Evolutionary conservation across 1,140 invertebrate species (phyloP), one percentile per base, ranked within the genome.

Genomic region (Panagrolaimus sp.): DNA sequence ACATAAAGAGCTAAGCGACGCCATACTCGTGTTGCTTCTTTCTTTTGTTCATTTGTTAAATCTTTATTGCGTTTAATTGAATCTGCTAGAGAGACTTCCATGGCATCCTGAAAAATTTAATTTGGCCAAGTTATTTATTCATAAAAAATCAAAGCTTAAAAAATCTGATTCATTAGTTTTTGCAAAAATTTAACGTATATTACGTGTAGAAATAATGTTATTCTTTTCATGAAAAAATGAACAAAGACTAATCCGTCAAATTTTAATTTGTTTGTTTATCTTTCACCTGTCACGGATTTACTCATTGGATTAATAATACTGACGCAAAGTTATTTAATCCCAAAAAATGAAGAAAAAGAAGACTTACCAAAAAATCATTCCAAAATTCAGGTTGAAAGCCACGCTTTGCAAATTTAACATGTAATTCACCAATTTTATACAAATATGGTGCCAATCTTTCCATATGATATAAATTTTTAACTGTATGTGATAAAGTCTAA

Each of bases 391-490:
- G 74, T 61, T 81, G 78, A 70, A 81, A 81, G 13, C 79, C 81
- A 51, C 79, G 63, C 9, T 71, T 66, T 1, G 81, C 81, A 62
- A 76, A 81, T 65, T 77, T 72, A n/a, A 79, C 75, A 46, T 81
- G 79, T 25, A 73, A 65, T 57, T 78, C 72, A 11, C 79, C 79
- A 51, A 81, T 75, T 23, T 67, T 69, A 46, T 73, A 75, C 14
- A 81, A 51, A 38, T 66, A 70, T 4, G 74, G 78, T 62, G 68
- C 68, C 16, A 78, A 48, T 13, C 76, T 63, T 7, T 83, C 70
- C 81, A 79, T 83, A 62, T 81, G 81, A 65, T 81, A 79, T 16
- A 81, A 23, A 64, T 83, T 83, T 51, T 83, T 83, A 3, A 82
- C 79, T 16, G 80, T 67, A 53, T 78, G 71, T 14, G 81, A 67